Evolutionary conservation across 2,113 vertebrate genomes (phyloP).

Genomic region (Ptilorrhoa leucosticta): DNA sequence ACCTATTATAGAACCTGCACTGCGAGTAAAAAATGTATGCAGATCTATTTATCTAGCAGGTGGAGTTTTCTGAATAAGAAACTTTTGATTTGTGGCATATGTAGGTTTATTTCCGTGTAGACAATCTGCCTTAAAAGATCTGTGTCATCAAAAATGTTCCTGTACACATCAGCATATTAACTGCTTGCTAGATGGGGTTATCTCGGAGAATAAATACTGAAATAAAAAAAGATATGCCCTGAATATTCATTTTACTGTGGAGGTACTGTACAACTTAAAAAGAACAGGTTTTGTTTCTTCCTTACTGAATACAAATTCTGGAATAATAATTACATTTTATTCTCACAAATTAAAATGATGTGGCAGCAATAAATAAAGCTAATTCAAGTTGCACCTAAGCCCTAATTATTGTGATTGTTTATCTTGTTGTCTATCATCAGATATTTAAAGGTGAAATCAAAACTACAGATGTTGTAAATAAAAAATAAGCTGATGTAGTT

Average conservation of each 20-base stretch:
- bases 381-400: background rate
- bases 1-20: background rate
- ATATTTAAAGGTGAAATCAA: background rate
- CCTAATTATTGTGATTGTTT: background rate
- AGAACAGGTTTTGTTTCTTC: background rate
- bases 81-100: slow-evolving; percentile 50
- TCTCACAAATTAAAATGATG: background rate
- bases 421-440: background rate
- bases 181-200: background rate
- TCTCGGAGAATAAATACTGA: slow-evolving; percentile 8
- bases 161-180: background rate
- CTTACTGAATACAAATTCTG: background rate
- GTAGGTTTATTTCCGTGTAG: background rate
- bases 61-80: slow-evolving; percentile 31
- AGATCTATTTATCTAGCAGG: background rate
- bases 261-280: background rate
- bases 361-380: background rate
- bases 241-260: background rate
- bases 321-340: background rate
- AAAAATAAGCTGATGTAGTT: background rate
- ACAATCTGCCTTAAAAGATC: slow-evolving; percentile 26
- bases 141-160: background rate
- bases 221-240: background rate
- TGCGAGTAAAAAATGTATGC: background rate
- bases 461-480: background rate